A percentile compares a stretch with the other conserved stretches of the same genome.
These are phyloP conservation scores for Falco peregrinus DNA, from an alignment of 2,797 vertebrate species.

Conservation along the genomic window DNA sequence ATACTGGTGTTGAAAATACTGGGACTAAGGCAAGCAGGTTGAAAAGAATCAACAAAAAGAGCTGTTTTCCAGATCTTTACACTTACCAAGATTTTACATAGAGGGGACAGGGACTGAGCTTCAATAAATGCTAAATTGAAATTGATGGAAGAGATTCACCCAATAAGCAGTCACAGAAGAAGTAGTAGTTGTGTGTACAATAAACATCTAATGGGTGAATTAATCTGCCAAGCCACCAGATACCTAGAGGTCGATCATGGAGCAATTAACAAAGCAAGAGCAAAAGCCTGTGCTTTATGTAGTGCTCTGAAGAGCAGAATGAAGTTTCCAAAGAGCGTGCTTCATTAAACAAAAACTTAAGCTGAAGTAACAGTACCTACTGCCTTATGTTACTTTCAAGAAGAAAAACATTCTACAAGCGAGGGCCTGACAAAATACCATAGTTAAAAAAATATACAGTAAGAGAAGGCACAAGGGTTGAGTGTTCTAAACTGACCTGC, in stretches of 20 bases:
- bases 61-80: not conserved
- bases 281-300: not conserved
- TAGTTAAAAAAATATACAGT: not conserved
- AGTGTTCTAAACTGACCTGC: not conserved
- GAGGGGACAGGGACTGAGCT: not conserved
- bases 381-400: not conserved
- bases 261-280: not conserved
- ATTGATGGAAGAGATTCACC: not conserved
- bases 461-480: not conserved
- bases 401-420: not conserved
- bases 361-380: not conserved
- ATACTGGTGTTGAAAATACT: not conserved
- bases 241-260: not conserved
- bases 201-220: not conserved
- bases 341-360: not conserved
- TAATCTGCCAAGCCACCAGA: not conserved
- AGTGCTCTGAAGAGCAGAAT: not conserved
- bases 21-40: not conserved
- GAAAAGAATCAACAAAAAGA: not conserved
- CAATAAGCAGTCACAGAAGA: not conserved
- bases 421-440: not conserved
- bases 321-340: not conserved
- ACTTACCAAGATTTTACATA: not conserved
- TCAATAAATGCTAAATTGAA: not conserved
- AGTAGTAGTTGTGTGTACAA: not conserved